Base-by-base conservation (phyloP, 2,888 invertebrate genomes). In the Tachina grossa region DNA sequence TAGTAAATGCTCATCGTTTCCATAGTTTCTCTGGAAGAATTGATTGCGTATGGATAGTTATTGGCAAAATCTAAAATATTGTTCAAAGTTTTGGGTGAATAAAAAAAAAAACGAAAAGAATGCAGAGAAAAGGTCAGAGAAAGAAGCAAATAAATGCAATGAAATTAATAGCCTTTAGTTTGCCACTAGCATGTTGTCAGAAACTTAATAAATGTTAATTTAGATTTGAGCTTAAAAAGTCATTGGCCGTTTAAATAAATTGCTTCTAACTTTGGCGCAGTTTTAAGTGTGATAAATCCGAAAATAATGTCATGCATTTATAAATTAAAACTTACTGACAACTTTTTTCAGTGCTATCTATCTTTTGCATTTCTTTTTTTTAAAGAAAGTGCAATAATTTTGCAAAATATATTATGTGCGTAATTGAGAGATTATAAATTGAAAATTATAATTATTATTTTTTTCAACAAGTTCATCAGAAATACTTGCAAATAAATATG, bases 141-240 rank as follows among this genome's bases (percentile, higher is more conserved):
- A 76, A 45, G 22, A 10, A 9, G 45, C 11, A 45, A 31, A 45
- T 31, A 45, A 55, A 47, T 9, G 22, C 51, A 51, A 45, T 63
- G 41, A 76, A 76, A 76, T 65, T 76, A 65, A 76, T 55, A 45
- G 65, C 65, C 31, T 51, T 63, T 55, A 55, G 43, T 31, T 74
- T 75, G 31, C 22, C 1, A 31, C 31, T 6, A 31, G 31, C 31
- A 31, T 31, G 31, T 75, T 49, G 63, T 43, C 75, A 53, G 43
- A 53, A 65, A 65, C 63, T 75, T 59, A 61, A 47, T 74, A 74
- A 74, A 47, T 76, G 65, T 76, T 76, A 55, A 76, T 76, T 53
- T 55, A 53, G 65, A 53, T 55, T 47, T 45, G n/a, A 65, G 55
- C 45, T 76, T 14, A 39, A 43, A 14, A 65, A 65, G 75, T 63